Evolutionary conservation across 2,113 vertebrate species (phyloP).

Genomic region (Hystrix brachyura): DNA sequence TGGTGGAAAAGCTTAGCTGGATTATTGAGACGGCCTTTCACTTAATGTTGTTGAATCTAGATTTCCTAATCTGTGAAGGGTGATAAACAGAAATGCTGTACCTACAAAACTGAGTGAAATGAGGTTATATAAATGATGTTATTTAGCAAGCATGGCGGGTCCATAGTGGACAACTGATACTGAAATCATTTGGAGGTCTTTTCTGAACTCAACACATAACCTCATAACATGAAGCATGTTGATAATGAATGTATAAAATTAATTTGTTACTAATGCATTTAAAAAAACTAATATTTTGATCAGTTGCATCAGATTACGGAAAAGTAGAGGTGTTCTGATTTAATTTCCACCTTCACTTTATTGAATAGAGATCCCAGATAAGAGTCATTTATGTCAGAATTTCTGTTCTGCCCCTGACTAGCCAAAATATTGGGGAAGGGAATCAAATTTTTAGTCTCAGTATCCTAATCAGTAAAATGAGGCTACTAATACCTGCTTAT

Average conservation of each 20-base stretch:
- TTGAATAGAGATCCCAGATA: neutral
- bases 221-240: neutral
- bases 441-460: neutral
- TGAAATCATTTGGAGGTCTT: neutral
- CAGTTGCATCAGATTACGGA: neutral
- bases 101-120: neutral
- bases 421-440: neutral
- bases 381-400: neutral
- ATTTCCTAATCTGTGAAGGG: neutral
- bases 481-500: neutral
- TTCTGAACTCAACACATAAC: neutral
- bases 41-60: neutral
- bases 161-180: neutral
- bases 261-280: neutral
- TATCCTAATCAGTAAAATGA: neutral
- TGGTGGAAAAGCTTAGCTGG: neutral
- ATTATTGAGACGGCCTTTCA: neutral
- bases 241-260: neutral
- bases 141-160: neutral
- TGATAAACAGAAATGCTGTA: neutral
- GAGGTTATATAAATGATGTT: neutral
- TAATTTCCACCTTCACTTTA: neutral
- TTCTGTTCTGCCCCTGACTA: neutral
- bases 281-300: neutral
- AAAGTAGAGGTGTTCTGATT: neutral